A percentile compares a stretch with the other conserved stretches of the same genome.
Evolutionary conservation across 2,797 vertebrate genomes (phyloP).

Genomic region (Phoxinus dragarum): DNA sequence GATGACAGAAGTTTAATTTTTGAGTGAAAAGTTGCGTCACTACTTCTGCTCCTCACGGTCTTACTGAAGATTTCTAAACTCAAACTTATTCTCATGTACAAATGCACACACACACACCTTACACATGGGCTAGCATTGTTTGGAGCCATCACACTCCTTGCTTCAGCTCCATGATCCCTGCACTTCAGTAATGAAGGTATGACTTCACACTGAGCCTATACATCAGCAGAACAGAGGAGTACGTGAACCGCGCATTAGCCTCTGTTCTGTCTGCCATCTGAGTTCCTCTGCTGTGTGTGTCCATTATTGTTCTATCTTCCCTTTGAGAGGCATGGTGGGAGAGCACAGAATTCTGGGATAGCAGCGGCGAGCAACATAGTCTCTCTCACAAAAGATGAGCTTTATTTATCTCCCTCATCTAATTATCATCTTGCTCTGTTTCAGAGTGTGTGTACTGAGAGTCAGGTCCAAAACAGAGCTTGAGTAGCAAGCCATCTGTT

Average conservation of each 20-base stretch:
- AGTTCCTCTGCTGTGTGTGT: constrained; percentile 48
- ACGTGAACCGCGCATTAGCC: constrained; percentile 39
- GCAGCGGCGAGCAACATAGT: constrained; percentile 48
- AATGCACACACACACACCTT: constrained; percentile 11
- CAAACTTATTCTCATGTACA: not conserved
- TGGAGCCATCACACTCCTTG: not conserved
- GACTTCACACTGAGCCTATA: constrained; percentile 30
- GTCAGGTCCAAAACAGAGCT: constrained; percentile 54
- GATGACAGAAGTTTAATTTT: not conserved
- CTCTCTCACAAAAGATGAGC: constrained; percentile 55
- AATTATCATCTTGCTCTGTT: constrained; percentile 55
- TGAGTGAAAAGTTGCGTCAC: not conserved
- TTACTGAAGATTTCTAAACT: constrained; percentile 17
- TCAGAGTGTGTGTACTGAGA: constrained; percentile 25
- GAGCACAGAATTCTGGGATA: constrained; percentile 39
- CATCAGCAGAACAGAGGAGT: constrained; percentile 32
- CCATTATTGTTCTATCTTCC: constrained; percentile 44
- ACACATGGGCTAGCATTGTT: constrained; percentile 5
- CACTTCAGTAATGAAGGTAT: constrained; percentile 32
- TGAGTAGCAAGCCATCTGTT: constrained; percentile 53
- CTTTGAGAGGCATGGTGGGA: constrained; percentile 46
- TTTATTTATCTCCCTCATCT: constrained; percentile 62
- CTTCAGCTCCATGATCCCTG: not conserved
- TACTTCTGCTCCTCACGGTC: not conserved
- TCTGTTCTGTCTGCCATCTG: constrained; percentile 27